A percentile compares a stretch with the other conserved stretches of the same genome.
Evolutionary conservation across 2,113 vertebrate species (phyloP).

Genomic region (Barbus barbus): DNA sequence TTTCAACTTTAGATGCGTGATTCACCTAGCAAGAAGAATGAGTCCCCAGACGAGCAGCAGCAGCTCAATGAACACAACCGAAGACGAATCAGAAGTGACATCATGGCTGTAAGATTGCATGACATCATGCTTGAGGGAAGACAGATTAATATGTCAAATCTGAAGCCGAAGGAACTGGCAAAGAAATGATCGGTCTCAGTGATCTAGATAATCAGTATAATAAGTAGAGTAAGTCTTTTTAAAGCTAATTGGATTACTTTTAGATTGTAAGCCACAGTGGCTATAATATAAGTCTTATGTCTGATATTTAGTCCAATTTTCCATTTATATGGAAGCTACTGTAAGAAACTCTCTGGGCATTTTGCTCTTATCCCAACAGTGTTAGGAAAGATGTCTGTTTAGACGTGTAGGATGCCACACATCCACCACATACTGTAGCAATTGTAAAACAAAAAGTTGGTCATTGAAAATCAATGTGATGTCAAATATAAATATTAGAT

Average conservation of each 20-base stretch:
- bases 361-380: not conserved
- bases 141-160: slow-evolving; percentile 62
- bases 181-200: not conserved
- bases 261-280: not conserved
- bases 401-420: too few relatives aligned
- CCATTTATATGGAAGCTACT: not conserved
- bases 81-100: slow-evolving; percentile 51
- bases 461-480: too few relatives aligned
- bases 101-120: slow-evolving; percentile 63
- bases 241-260: too few relatives aligned
- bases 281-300: not conserved
- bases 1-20: slow-evolving; percentile 25
- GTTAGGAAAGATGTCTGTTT: not conserved
- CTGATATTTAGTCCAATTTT: not conserved
- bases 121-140: slow-evolving; percentile 65
- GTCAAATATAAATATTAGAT: too few relatives aligned
- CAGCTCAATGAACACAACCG: not conserved
- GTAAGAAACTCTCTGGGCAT: too few relatives aligned
- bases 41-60: slow-evolving; percentile 20
- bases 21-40: slow-evolving; percentile 16
- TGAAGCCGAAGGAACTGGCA: slow-evolving; percentile 46
- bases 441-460: too few relatives aligned
- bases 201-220: not conserved
- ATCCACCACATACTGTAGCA: too few relatives aligned
- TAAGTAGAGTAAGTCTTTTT: not conserved